Evolutionary conservation across 2,888 invertebrate genomes (phyloP), one percentile per base, ranked within the genome.

Genomic region (Dorcus parallelipipedus): DNA sequence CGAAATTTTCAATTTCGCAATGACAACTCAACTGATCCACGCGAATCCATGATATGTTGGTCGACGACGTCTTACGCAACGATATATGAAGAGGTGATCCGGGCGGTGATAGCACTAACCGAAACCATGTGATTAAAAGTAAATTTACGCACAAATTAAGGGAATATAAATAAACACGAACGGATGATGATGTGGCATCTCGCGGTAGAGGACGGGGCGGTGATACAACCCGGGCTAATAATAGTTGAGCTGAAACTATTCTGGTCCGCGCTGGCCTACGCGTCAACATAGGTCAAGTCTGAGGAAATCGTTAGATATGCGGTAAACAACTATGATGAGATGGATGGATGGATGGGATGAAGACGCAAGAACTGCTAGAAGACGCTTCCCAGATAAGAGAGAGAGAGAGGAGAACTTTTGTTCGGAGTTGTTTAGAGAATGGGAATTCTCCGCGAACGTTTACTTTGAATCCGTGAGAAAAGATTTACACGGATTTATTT

Each of bases 181-280:
- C 54, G 58, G 58, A 47, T 58, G 52, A 58, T 62, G 57, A 62
- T 63, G 61, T 62, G 58, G 61, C 53, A 60, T 61, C 58, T 56
- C 49, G 59, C 49, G 57, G 53, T 56, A 61, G 56, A 63, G 62
- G 64, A 60, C 64, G 62, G 61, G 59, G 59, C 63, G 59, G 64
- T 65, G 68, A 68, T 65, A 68, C 65, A 65, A 66, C 63, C 62
- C 50, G 38, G 14, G 48, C 69, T 68, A 69, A 69, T 62, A 66
- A 67, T 69, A 69, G 69, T 66, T 67, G 66, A 69, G 69, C 69
- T 69, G 67, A 68, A 69, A 68, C 67, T 64, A 65, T 65, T 65
- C 63, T 59, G 58, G 65, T 66, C 67, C 51, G 50, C 53, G 64
- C 65, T 64, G 64, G 63, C 65, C 64, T 63, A 63, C 58, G 59